phyloP scores from a whole-genome alignment of 2,888 invertebrate species.

The Matsumyia berberina region DNA sequence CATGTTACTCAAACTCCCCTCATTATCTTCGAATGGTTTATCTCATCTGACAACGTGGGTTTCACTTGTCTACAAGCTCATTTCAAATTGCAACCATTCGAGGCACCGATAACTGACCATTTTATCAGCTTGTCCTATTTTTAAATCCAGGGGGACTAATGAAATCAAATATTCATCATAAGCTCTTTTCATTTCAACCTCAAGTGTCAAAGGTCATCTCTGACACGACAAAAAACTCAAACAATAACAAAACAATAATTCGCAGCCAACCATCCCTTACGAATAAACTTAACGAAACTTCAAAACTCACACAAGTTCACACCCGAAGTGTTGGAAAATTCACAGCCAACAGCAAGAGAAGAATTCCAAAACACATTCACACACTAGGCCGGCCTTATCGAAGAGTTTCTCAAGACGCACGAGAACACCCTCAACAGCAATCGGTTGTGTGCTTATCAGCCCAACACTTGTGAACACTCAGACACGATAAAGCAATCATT shows the following conservation, averaged over 20 bases:
- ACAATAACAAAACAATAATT: constrained; percentile 6
- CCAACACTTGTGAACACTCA: constrained; percentile 52
- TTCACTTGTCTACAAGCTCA: too few relatives aligned
- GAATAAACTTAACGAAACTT: constrained; percentile 12
- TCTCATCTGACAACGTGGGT: too few relatives aligned
- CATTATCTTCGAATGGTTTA: too few relatives aligned
- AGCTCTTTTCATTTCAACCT: neutral
- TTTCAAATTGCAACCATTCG: too few relatives aligned
- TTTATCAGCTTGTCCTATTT: neutral
- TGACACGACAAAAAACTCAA: neutral
- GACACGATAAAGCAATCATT: constrained; percentile 61
- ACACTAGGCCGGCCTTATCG: constrained; percentile 12
- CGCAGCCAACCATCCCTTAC: neutral
- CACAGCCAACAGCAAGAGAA: neutral
- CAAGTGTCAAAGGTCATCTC: neutral
- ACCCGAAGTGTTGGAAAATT: neutral
- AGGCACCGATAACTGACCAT: neutral
- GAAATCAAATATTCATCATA: neutral
- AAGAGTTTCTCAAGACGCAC: constrained; percentile 18
- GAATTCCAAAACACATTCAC: constrained; percentile 3
- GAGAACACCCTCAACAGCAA: constrained; percentile 44
- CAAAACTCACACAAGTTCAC: constrained; percentile 21
- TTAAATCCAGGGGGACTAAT: neutral
- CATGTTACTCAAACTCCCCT: too few relatives aligned
- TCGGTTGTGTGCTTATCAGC: constrained; percentile 56